Evolutionary conservation across 2,797 vertebrate species (phyloP).

Genomic region (Sparus aurata): DNA sequence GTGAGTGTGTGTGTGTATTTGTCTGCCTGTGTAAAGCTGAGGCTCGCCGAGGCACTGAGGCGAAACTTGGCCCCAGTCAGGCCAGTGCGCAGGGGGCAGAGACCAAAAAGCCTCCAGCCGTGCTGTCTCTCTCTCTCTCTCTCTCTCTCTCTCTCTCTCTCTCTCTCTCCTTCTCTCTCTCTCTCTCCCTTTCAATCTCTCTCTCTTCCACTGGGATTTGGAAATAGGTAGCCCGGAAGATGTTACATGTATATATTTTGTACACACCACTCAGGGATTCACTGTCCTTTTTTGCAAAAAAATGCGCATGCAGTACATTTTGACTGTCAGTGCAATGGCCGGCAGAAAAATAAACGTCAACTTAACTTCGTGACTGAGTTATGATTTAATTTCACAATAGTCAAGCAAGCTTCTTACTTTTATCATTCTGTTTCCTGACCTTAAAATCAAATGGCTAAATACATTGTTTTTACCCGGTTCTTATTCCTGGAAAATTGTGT

Average conservation of each 20-base stretch:
- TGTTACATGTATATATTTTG: slow-evolving; percentile 81
- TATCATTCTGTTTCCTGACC: neutral
- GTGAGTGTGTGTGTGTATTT: slow-evolving; percentile 79
- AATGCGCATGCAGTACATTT: slow-evolving; percentile 50
- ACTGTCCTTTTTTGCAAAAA: slow-evolving; percentile 40
- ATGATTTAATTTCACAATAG: neutral
- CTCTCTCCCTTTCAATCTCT: slow-evolving; percentile 54
- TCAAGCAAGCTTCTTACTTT: neutral
- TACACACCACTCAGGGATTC: slow-evolving; percentile 62
- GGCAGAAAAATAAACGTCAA: neutral
- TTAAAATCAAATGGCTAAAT: neutral
- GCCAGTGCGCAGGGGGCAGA: slow-evolving; percentile 84
- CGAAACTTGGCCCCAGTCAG: slow-evolving; percentile 88
- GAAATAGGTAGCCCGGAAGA: slow-evolving; percentile 78
- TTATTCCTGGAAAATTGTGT: too few relatives aligned
- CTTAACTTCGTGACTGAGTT: neutral
- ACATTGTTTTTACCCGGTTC: too few relatives aligned
- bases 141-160: slow-evolving; percentile 48
- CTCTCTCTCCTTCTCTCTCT: slow-evolving; percentile 34
- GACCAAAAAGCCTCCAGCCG: slow-evolving; percentile 87
- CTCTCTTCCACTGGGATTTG: slow-evolving; percentile 75
- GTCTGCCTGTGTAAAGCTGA: slow-evolving; percentile 83
- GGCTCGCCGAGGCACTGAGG: slow-evolving; percentile 84
- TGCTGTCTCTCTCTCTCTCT: slow-evolving; percentile 69
- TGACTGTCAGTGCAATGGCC: slow-evolving; percentile 19